Percentiles rank a stretch among this genome's conserved stretches.
Conservation (phyloP, 2,888 invertebrate species). For the Tachystola acroxantha region DNA sequence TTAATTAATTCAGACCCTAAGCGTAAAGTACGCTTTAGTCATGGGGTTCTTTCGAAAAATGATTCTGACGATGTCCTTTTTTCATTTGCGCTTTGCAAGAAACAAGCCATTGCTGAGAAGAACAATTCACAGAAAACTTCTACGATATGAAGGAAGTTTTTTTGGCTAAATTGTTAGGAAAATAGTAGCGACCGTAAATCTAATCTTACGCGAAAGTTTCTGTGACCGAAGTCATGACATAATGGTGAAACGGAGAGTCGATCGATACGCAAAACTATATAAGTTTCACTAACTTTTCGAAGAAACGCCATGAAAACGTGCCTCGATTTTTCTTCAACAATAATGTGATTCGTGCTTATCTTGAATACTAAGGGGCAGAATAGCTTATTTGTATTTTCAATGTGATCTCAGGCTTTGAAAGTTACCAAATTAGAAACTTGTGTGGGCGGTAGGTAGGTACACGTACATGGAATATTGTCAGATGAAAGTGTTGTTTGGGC, state of each 20-base stretch:
- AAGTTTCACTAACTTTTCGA: constrained; percentile 1
- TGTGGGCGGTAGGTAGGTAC: constrained; percentile 1
- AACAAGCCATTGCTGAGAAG: no score
- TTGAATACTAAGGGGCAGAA: constrained; percentile 39
- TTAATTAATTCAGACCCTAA: no score
- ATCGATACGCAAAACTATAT: neutral
- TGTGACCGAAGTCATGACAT: neutral
- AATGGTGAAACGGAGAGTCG: neutral
- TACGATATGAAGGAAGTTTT: no score
- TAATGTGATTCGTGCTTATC: constrained; percentile 27
- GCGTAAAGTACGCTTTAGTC: no score
- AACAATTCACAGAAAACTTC: no score
- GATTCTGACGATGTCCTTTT: no score
- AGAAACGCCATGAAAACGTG: constrained; percentile 26
- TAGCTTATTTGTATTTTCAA: constrained; percentile 36
- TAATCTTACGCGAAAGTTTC: neutral
- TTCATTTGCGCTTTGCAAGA: no score
- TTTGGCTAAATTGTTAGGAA: no score
- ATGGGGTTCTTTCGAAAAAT: no score
- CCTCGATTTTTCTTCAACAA: constrained; percentile 23
- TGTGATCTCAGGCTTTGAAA: constrained; percentile 30
- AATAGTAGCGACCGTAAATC: neutral
- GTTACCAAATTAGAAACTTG: constrained; percentile 27
- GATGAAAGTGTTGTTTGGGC: constrained; percentile 17
- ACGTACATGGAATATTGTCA: constrained; percentile 16